Percentiles rank a stretch among this genome's conserved stretches.
These are phyloP conservation scores for Todiramphus chloris DNA, from an alignment of 2,113 vertebrate species.

Conservation along the genomic window DNA sequence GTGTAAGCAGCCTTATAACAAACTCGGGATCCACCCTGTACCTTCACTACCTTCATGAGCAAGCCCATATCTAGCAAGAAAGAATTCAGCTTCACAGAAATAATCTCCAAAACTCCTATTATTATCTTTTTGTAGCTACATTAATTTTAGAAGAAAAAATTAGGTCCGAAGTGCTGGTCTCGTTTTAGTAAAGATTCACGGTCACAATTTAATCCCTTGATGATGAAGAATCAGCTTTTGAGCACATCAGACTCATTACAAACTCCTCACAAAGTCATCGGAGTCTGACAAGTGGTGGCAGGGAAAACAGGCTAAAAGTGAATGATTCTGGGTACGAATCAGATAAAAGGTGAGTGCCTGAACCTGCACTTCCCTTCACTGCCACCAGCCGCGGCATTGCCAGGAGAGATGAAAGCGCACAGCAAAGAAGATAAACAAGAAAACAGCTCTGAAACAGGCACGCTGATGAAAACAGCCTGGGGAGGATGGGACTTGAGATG, in stretches of 20 bases:
- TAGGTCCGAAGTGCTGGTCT: constrained; percentile 18
- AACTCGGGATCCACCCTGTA: not conserved
- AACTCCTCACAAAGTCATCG: constrained; percentile 44
- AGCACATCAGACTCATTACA: constrained; percentile 14
- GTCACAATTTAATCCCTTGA: constrained; percentile 8
- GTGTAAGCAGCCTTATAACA: not conserved
- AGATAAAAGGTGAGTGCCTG: not conserved
- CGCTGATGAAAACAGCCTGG: not conserved
- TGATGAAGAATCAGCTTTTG: constrained; percentile 11
- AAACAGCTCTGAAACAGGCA: not conserved
- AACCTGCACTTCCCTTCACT: not conserved
- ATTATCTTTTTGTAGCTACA: constrained; percentile 13
- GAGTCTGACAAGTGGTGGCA: not conserved
- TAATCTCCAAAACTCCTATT: not conserved
- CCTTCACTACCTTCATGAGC: not conserved
- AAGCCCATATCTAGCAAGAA: not conserved
- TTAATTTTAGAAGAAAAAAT: constrained; percentile 61
- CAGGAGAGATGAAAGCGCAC: not conserved
- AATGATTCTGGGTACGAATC: not conserved
- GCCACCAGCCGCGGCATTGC: not conserved
- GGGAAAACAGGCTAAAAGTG: not conserved
- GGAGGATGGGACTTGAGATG: not conserved
- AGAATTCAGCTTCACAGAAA: not conserved
- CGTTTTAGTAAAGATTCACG: constrained; percentile 37
- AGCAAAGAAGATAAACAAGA: not conserved